Conservation (phyloP, 2,888 invertebrate genomes). For the Nomada goodeniana region DNA sequence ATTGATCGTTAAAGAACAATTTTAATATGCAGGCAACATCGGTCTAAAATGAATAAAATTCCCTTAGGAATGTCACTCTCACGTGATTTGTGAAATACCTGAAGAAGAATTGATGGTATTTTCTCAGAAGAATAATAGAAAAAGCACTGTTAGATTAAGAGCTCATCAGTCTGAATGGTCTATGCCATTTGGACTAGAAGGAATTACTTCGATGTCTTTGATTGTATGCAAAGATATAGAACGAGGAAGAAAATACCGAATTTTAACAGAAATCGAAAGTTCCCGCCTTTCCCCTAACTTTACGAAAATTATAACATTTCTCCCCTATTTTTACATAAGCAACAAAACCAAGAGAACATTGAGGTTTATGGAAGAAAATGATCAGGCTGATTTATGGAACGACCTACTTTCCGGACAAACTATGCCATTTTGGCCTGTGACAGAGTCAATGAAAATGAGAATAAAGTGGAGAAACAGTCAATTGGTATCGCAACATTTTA, state of each 20-base stretch:
- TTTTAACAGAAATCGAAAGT: constrained; percentile 89
- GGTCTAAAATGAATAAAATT: constrained; percentile 9
- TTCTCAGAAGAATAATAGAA: constrained; percentile 86
- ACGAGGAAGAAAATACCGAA: constrained; percentile 89
- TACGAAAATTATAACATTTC: constrained; percentile 91
- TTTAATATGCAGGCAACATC: not conserved
- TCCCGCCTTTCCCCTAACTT: constrained; percentile 90
- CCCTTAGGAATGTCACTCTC: constrained; percentile 87
- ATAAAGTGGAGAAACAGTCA: constrained; percentile 92
- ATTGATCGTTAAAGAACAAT: not conserved
- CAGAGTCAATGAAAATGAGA: constrained; percentile 92
- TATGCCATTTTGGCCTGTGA: constrained; percentile 92
- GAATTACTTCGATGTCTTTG: constrained; percentile 91
- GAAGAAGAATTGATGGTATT: constrained; percentile 90
- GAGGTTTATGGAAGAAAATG: constrained; percentile 94
- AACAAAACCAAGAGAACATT: constrained; percentile 88
- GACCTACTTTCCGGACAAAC: constrained; percentile 90
- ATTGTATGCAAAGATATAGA: constrained; percentile 90
- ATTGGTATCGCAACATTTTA: constrained; percentile 91
- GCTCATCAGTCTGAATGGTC: constrained; percentile 89
- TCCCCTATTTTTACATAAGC: constrained; percentile 91
- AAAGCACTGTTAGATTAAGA: constrained; percentile 85
- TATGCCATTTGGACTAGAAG: constrained; percentile 88
- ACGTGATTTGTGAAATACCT: constrained; percentile 86
- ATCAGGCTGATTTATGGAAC: constrained; percentile 93